phyloP scores from a whole-genome alignment of 1,140 invertebrate species.

The Meloidogyne floridensis region DNA sequence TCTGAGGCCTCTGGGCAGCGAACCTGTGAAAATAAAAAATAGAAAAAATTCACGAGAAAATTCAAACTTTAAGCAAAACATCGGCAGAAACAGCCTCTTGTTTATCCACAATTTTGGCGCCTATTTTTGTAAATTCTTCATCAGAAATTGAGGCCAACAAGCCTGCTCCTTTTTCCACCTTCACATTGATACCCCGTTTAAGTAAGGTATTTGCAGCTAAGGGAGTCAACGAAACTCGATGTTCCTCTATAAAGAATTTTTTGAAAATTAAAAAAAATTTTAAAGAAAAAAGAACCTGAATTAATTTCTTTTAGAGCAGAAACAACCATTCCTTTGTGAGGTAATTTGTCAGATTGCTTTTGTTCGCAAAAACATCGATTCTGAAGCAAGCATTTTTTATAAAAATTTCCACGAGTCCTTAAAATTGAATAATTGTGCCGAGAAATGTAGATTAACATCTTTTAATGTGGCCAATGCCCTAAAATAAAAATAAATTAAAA shows the following conservation, averaged over 20 bases:
- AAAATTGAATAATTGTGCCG: not conserved
- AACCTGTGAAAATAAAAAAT: conserved; percentile 43
- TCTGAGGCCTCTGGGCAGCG: conserved; percentile 75
- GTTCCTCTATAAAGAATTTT: conserved; percentile 61
- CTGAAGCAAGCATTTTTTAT: not conserved
- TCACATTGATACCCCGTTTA: conserved; percentile 82
- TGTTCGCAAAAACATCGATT: conserved; percentile 11
- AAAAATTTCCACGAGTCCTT: not conserved
- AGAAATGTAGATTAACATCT: not conserved
- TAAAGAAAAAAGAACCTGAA: conserved; percentile 32
- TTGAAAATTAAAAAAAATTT: not conserved
- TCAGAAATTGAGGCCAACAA: conserved; percentile 77
- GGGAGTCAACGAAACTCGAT: conserved; percentile 78
- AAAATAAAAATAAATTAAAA: no score
- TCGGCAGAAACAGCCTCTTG: conserved; percentile 77
- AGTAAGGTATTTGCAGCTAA: conserved; percentile 74
- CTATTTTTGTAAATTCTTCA: conserved; percentile 75
- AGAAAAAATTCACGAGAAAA: not conserved
- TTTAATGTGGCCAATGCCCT: no score
- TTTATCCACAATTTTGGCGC: conserved; percentile 74
- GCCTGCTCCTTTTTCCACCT: conserved; percentile 80
- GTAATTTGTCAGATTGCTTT: conserved; percentile 13
- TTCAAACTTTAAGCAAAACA: conserved; percentile 78
- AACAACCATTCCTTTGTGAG: conserved; percentile 38
- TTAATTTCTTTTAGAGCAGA: conserved; percentile 51